A percentile compares a stretch with the other conserved stretches of the same genome.
Conservation (phyloP, 2,797 vertebrate species). For the Scyliorhinus canicula region DNA sequence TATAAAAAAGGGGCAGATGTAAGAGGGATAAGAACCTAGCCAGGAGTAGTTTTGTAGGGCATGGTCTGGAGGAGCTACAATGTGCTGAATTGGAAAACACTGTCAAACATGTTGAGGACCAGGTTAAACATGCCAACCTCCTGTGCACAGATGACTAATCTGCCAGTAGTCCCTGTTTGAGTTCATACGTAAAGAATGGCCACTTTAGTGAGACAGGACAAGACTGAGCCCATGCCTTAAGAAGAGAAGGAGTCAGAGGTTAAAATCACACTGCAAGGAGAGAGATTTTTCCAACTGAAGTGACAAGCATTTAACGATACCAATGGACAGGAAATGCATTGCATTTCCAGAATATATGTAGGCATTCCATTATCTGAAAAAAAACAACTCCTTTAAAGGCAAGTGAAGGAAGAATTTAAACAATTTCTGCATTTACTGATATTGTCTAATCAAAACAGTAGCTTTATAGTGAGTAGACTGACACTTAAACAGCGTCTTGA, state of each 20-base stretch:
- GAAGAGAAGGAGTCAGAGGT: background rate
- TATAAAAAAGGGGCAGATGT: background rate
- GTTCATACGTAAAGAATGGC: background rate
- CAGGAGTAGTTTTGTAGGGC: background rate
- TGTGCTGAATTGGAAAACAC: background rate
- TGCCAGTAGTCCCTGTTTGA: background rate
- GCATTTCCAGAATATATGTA: background rate
- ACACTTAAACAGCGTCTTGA: background rate
- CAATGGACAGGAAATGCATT: background rate
- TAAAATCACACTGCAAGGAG: background rate
- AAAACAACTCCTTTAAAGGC: background rate
- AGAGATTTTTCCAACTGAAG: background rate
- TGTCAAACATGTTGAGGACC: background rate
- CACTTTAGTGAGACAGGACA: background rate
- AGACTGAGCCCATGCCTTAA: background rate
- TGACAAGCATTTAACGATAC: background rate
- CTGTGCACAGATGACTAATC: background rate
- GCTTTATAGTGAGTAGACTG: background rate
- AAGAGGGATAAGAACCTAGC: background rate
- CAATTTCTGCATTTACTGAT: conserved; percentile 20
- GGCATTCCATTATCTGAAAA: background rate
- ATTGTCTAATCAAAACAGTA: background rate
- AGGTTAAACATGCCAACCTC: background rate
- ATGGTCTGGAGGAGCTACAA: background rate
- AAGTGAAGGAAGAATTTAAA: conserved; percentile 17